phyloP scores from a whole-genome alignment of 2,113 vertebrate genomes.

The Benitochromis conjunctus region DNA sequence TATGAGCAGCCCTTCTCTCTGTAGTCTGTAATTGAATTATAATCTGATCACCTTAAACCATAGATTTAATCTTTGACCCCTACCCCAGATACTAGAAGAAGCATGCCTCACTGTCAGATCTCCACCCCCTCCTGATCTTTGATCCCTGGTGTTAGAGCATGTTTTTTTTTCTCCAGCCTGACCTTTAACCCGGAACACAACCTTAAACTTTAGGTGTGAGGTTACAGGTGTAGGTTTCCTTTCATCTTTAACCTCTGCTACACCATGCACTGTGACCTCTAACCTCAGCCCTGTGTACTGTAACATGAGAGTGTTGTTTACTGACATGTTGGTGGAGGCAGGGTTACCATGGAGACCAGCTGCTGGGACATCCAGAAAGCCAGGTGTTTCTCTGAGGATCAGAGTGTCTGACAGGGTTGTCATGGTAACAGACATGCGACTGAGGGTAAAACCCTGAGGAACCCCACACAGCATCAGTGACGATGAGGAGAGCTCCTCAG shows the following conservation, averaged over 20 bases:
- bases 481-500: not conserved
- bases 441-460: not conserved
- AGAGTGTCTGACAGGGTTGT: not conserved
- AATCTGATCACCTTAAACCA: not conserved
- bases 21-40: not conserved
- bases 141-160: not conserved
- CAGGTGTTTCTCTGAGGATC: not conserved
- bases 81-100: not conserved
- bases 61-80: not conserved
- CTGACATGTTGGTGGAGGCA: not conserved
- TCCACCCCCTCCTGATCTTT: not conserved
- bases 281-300: not conserved
- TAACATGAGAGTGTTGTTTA: not conserved
- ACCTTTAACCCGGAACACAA: not conserved
- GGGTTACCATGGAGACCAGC: not conserved
- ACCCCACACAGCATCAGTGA: not conserved
- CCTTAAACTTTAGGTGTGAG: not conserved
- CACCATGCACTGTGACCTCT: not conserved
- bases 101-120: not conserved
- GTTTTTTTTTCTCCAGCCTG: not conserved
- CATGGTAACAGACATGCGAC: not conserved
- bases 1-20: not conserved
- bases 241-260: not conserved
- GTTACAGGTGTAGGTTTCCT: not conserved
- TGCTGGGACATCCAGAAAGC: not conserved